phyloP scores from a whole-genome alignment of 2,888 invertebrate genomes.

The Diplolepis rosae region DNA sequence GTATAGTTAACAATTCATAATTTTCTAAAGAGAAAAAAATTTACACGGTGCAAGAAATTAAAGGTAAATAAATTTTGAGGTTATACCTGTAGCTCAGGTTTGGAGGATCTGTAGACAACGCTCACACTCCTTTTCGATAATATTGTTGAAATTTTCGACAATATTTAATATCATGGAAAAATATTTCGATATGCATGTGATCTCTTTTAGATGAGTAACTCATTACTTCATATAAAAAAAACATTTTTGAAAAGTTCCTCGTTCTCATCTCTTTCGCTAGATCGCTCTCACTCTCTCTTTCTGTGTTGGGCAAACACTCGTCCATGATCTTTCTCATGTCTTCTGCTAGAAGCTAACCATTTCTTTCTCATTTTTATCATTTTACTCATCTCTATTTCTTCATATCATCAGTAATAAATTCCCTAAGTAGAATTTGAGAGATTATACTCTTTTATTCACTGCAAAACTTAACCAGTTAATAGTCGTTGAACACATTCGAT shows the following conservation, averaged over 20 bases:
- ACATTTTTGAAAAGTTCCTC: not conserved
- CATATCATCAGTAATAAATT: slow-evolving; percentile 27
- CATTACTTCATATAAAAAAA: not conserved
- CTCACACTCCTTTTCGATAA: not conserved
- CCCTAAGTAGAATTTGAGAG: too few species aligned
- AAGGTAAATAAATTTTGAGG: not conserved
- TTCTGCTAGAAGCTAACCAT: not conserved
- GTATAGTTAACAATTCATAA: not conserved
- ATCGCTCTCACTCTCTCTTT: slow-evolving; percentile 31
- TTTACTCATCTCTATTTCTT: slow-evolving; percentile 34
- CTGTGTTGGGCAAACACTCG: not conserved
- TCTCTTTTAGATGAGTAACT: not conserved
- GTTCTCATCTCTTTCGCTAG: slow-evolving; percentile 41
- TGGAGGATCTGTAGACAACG: not conserved
- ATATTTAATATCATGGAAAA: not conserved
- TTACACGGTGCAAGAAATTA: not conserved
- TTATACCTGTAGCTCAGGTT: not conserved
- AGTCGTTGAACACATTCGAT: too few species aligned
- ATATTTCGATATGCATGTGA: not conserved
- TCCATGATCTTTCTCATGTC: slow-evolving; percentile 9
- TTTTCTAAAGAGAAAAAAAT: not conserved
- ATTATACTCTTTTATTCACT: too few species aligned
- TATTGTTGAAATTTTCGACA: not conserved
- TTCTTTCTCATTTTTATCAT: slow-evolving; percentile 15
- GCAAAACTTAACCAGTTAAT: too few species aligned